phyloP scores from a whole-genome alignment of 2,113 vertebrate genomes.

The Hypocryptadius cinnamomeus region DNA sequence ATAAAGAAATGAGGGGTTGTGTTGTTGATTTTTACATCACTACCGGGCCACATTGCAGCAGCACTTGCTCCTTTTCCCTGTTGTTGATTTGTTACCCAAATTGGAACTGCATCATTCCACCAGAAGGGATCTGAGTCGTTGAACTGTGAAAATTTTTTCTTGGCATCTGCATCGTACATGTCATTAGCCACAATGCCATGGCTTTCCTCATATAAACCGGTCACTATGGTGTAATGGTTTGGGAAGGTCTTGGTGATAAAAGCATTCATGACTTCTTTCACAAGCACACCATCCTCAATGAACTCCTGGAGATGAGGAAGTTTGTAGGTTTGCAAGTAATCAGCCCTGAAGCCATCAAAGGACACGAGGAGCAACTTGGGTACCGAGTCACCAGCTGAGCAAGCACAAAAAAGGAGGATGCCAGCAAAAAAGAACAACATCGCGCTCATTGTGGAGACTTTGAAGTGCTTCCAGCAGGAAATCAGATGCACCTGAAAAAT shows the following conservation, averaged over 20 bases:
- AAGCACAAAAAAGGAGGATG: not conserved
- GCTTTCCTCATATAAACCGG: conserved; percentile 90
- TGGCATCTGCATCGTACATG: conserved; percentile 81
- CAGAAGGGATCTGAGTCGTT: conserved; percentile 80
- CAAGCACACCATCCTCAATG: conserved; percentile 81
- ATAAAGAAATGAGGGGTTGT: conserved; percentile 72
- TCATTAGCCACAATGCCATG: conserved; percentile 87
- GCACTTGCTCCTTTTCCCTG: conserved; percentile 79
- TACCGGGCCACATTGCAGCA: conserved; percentile 93
- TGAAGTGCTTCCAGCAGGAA: not conserved
- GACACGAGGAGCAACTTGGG: conserved; percentile 84
- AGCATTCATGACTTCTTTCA: conserved; percentile 82
- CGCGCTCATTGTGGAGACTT: conserved; percentile 26
- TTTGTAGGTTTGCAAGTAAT: conserved; percentile 84
- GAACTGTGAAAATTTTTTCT: conserved; percentile 69
- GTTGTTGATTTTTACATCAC: conserved; percentile 75
- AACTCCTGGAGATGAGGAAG: conserved; percentile 85
- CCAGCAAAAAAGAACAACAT: conserved; percentile 31
- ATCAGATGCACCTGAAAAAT: conserved; percentile 46
- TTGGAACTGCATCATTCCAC: conserved; percentile 86
- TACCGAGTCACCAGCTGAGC: not conserved
- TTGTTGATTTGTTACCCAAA: conserved; percentile 85
- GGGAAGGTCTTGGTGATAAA: conserved; percentile 97
- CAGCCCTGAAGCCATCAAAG: conserved; percentile 94
- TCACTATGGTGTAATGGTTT: conserved; percentile 95